Percentiles rank a stretch among this genome's conserved stretches.
phyloP scores from a whole-genome alignment of 2,888 invertebrate genomes.

The Oeneis ivallda region DNA sequence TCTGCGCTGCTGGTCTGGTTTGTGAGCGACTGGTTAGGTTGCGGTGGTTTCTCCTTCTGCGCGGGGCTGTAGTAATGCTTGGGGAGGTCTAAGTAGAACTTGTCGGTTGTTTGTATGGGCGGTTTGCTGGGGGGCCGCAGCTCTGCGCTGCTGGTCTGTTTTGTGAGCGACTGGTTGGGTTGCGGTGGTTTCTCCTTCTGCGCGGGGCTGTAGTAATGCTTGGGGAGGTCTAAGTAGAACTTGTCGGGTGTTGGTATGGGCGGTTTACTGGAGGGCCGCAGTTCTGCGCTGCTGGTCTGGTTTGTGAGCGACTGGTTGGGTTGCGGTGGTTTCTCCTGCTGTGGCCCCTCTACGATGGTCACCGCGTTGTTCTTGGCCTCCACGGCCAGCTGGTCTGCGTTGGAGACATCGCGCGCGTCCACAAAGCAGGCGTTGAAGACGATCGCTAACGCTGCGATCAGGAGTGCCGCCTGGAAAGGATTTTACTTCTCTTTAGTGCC shows the following conservation, averaged over 20 bases:
- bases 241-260: conserved; percentile 56
- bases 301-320: conserved; percentile 44
- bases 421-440: conserved; percentile 69
- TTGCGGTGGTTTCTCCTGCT: conserved; percentile 53
- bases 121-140: conserved; percentile 62
- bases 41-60: conserved; percentile 52
- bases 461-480: conserved; percentile 71
- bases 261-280: conserved; percentile 62
- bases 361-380: conserved; percentile 64
- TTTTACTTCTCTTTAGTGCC: conserved; percentile 25
- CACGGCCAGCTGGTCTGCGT: conserved; percentile 65
- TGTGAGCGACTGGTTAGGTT: conserved; percentile 41
- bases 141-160: conserved; percentile 55
- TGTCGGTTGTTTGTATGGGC: conserved; percentile 55
- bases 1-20: conserved; percentile 56
- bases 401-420: conserved; percentile 56
- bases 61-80: conserved; percentile 54
- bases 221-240: conserved; percentile 51
- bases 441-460: conserved; percentile 75
- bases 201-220: conserved; percentile 53
- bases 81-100: conserved; percentile 51
- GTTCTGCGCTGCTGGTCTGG: conserved; percentile 54
- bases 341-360: conserved; percentile 61
- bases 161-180: conserved; percentile 42
- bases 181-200: conserved; percentile 52